Evolutionary conservation across 1,140 invertebrate genomes (phyloP), one percentile per base, ranked within the genome.

Genomic region (Zaprionus davidi): DNA sequence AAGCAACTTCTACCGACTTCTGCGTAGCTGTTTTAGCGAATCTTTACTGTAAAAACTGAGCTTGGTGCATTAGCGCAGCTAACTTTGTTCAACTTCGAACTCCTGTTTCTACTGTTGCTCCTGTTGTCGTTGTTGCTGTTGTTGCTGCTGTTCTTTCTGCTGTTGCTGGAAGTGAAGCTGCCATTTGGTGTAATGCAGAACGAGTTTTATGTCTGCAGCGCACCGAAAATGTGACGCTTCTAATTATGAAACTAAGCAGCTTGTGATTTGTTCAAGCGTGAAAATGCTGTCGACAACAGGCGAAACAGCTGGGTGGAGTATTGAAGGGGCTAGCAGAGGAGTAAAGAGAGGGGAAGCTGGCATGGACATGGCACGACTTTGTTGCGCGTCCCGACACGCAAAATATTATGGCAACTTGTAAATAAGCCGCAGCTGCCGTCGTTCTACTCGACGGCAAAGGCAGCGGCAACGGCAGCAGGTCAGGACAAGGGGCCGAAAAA

Each of bases 201-300:
- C 71, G 84, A 84, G 83, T 76, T 80, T 71, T 53, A 63, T 87
- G 81, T 56, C 80, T 66, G 78, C 67, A 82, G 73, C 71, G 77
- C 71, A 55, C 70, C 69, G 78, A 90, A 90, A 88, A 90, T 88
- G 84, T 88, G 85, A 88, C 84, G 84, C 85, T 90, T 88, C 86
- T 90, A 90, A 90, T 90, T 90, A 90, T 90, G 86, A 90, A 90
- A 90, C 85, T 90, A 90, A 90, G 85, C 85, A 90, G 85, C 85
- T 90, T 90, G 86, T 90, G 86, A 90, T 90, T 90, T 90, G 86
- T 90, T 90, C 79, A 82, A 90, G 85, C 85, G 86, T 90, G 86
- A 90, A 90, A 90, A 90, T 82, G 85, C 81, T 90, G 84, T 88
- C 84, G 84, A 88, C 84, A 88, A 90, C 85, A 81, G 78, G 76